Conservation (phyloP, 2,113 vertebrate species). For the Hippoglossus stenolepis region DNA sequence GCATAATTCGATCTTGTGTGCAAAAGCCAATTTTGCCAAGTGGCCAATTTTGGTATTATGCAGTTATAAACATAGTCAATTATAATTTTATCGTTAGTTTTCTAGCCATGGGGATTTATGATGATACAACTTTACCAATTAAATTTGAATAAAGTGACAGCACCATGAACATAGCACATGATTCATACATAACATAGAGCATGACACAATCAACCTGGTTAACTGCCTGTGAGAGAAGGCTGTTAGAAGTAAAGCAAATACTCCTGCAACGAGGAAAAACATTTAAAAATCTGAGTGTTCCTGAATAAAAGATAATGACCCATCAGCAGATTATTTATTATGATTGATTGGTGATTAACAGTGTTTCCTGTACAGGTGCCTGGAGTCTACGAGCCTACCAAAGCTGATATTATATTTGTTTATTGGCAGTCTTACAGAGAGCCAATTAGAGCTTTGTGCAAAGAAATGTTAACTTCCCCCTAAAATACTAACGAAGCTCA, state of each 20-base stretch:
- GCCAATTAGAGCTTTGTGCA: neutral
- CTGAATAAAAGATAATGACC: neutral
- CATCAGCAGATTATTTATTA: neutral
- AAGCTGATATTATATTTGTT: slow-evolving; percentile 5
- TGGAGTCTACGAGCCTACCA: neutral
- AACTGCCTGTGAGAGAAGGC: too few species aligned
- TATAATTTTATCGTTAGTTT: too few species aligned
- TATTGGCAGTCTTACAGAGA: slow-evolving; percentile 2
- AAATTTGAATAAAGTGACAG: too few species aligned
- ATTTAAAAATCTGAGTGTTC: neutral
- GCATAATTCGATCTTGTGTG: too few species aligned
- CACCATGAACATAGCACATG: too few species aligned
- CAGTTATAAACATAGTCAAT: neutral
- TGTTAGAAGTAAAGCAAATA: neutral
- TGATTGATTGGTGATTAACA: neutral
- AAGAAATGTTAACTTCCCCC: neutral
- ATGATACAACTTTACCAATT: neutral
- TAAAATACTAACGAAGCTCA: slow-evolving; percentile 11
- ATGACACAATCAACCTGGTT: too few species aligned
- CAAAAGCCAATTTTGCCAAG: too few species aligned
- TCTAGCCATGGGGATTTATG: too few species aligned
- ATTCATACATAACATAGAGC: neutral
- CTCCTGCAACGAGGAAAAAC: neutral
- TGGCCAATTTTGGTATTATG: too few species aligned
- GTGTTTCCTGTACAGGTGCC: neutral